phyloP scores from a whole-genome alignment of 2,888 invertebrate genomes.

The Drosophila greeni region DNA sequence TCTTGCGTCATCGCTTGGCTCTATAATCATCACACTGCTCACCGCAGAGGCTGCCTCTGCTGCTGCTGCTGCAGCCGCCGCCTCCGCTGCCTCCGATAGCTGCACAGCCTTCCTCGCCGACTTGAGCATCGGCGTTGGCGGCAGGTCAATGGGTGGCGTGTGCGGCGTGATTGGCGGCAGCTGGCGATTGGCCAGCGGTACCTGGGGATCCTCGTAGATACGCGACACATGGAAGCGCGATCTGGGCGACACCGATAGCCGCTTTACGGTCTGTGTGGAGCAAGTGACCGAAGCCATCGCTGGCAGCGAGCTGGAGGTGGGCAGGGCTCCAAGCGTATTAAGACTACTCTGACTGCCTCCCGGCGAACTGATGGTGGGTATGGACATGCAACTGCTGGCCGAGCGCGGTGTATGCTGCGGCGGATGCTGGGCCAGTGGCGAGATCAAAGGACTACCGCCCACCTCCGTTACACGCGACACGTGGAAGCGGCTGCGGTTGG shows the following conservation, averaged over 20 bases:
- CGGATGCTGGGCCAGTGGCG: slow-evolving; percentile 70
- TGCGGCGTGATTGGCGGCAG: slow-evolving; percentile 72
- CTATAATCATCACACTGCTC: slow-evolving; percentile 3
- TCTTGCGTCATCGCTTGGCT: not conserved
- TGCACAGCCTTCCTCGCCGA: slow-evolving; percentile 53
- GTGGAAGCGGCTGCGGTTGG: slow-evolving; percentile 81
- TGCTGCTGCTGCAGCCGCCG: slow-evolving; percentile 31
- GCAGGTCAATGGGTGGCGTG: slow-evolving; percentile 74
- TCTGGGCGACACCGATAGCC: slow-evolving; percentile 76
- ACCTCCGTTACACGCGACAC: slow-evolving; percentile 78
- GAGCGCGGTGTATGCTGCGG: slow-evolving; percentile 48
- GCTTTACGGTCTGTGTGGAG: slow-evolving; percentile 76
- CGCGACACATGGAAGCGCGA: slow-evolving; percentile 77
- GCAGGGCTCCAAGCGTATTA: slow-evolving; percentile 49
- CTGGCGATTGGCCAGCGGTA: slow-evolving; percentile 63
- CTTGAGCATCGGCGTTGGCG: slow-evolving; percentile 74
- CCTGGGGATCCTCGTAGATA: slow-evolving; percentile 77
- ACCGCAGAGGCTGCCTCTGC: slow-evolving; percentile 43
- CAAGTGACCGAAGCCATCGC: slow-evolving; percentile 75
- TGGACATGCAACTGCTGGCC: slow-evolving; percentile 62
- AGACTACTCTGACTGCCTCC: slow-evolving; percentile 53
- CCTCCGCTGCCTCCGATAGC: slow-evolving; percentile 22
- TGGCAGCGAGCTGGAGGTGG: slow-evolving; percentile 75
- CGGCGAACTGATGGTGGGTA: slow-evolving; percentile 54
- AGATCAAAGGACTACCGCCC: slow-evolving; percentile 71